Percentiles rank a stretch among this genome's conserved stretches.
These are phyloP conservation scores for Temnothorax curvispinosus DNA, from an alignment of 1,140 invertebrate species.

Conservation along the genomic window DNA sequence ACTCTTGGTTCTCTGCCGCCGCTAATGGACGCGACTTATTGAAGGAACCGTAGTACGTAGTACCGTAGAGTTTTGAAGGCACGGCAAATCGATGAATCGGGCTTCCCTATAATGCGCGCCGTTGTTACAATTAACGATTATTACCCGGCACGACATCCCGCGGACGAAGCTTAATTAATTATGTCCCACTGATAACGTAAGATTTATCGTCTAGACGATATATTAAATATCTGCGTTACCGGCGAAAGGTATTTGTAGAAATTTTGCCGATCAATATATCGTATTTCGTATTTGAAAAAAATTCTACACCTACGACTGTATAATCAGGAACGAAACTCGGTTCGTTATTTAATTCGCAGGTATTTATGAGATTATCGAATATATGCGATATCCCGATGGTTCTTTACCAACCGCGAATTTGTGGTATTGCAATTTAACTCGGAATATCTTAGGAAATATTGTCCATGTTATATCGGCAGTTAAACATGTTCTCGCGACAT, in stretches of 20 bases:
- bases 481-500: too few species aligned
- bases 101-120: not conserved
- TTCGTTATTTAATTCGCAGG: not conserved
- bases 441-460: not conserved
- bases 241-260: not conserved
- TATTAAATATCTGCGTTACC: constrained; percentile 27
- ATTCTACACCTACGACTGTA: not conserved
- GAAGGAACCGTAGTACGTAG: not conserved
- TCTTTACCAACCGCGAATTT: not conserved
- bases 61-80: not conserved
- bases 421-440: not conserved
- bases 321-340: not conserved
- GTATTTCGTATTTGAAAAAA: too few species aligned
- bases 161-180: constrained; percentile 8
- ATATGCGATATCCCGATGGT: not conserved
- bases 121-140: not conserved
- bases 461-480: not conserved
- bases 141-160: constrained; percentile 31
- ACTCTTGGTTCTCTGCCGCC: too few species aligned
- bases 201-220: not conserved
- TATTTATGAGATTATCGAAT: not conserved
- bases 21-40: not conserved
- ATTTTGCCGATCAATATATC: not conserved
- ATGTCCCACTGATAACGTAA: not conserved
- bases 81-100: constrained; percentile 23